Evolutionary conservation across 2,797 vertebrate genomes (phyloP).

Genomic region (Champsocephalus esox): DNA sequence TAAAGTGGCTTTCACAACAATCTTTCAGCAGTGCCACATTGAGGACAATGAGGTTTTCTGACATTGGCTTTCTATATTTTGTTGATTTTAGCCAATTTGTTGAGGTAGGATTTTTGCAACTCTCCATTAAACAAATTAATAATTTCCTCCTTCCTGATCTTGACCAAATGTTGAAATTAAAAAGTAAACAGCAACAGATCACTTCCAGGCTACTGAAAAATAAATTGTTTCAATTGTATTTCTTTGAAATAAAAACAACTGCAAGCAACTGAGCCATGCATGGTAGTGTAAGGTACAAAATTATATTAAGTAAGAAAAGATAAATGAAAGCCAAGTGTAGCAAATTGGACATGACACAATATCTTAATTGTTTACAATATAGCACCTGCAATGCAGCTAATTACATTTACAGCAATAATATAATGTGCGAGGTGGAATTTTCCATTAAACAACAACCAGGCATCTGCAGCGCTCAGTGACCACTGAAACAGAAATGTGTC

Average conservation of each 20-base stretch:
- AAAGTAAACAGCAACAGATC: not conserved
- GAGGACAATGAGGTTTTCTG: not conserved
- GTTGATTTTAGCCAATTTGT: not conserved
- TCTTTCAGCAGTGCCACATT: not conserved
- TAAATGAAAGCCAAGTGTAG: not conserved
- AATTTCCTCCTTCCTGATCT: not conserved
- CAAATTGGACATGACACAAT: not conserved
- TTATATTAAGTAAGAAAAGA: not conserved
- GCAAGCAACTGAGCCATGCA: not conserved
- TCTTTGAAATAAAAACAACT: not conserved
- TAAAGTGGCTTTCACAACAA: not conserved
- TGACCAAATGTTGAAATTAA: not conserved
- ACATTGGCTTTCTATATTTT: not conserved
- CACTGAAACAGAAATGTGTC: conserved; percentile 30
- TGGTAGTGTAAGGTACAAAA: not conserved
- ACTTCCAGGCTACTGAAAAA: not conserved
- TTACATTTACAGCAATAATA: not conserved
- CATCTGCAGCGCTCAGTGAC: not conserved
- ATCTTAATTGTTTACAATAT: not conserved
- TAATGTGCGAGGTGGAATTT: not conserved
- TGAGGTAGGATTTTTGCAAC: not conserved
- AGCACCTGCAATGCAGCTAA: not conserved
- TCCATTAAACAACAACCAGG: not conserved
- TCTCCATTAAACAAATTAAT: not conserved
- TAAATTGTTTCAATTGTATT: not conserved